A percentile compares a stretch with the other conserved stretches of the same genome.
Evolutionary conservation across 2,888 invertebrate genomes (phyloP).

Genomic region (Lapara coniferarum): DNA sequence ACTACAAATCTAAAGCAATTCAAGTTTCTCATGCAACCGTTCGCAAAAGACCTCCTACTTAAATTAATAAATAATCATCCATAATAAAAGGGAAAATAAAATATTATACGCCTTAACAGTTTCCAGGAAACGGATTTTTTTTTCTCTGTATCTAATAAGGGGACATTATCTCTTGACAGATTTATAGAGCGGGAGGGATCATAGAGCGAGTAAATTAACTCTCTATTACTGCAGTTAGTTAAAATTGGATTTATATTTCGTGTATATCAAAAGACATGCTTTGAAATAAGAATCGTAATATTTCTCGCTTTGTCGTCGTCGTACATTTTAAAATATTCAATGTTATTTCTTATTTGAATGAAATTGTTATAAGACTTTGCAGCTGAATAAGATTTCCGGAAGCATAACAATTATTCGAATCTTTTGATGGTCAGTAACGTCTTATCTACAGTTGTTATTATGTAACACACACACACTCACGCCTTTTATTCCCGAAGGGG

Average conservation of each 20-base stretch:
- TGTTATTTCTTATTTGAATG: no score
- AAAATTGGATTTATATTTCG: slow-evolving; percentile 29
- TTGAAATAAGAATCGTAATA: not conserved
- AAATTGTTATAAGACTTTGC: no score
- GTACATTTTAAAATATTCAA: no score
- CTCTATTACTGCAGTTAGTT: slow-evolving; percentile 40
- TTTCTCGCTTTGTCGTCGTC: no score
- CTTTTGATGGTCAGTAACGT: no score
- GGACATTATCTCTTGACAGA: slow-evolving; percentile 40
- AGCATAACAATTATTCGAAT: no score
- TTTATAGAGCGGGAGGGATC: slow-evolving; percentile 36
- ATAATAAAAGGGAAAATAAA: slow-evolving; percentile 1
- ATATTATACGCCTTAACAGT: not conserved
- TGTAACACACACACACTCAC: no score
- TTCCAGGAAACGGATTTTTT: slow-evolving; percentile 25
- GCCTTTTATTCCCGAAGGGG: no score
- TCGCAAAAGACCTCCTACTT: not conserved
- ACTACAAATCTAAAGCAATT: not conserved
- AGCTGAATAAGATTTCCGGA: no score
- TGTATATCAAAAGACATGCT: not conserved
- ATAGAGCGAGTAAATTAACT: slow-evolving; percentile 39
- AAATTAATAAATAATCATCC: slow-evolving; percentile 6
- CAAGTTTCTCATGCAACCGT: not conserved
- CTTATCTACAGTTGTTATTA: no score
- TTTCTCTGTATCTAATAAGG: slow-evolving; percentile 29